Evolutionary conservation across 2,797 vertebrate species (phyloP).

Genomic region (Microctenopoma lineatum): DNA sequence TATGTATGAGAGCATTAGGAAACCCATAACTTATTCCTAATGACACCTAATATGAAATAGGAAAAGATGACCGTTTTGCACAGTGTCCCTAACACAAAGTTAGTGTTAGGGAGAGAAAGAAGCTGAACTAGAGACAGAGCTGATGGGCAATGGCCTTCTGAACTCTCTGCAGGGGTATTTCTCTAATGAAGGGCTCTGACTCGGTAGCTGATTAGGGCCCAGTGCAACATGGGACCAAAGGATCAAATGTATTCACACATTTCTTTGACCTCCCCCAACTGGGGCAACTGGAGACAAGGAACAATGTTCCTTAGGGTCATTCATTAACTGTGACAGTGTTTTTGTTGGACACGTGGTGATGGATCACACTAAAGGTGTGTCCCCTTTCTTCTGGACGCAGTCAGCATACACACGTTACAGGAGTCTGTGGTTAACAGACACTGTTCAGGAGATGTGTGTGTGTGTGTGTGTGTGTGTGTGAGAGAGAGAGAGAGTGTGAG

Average conservation of each 20-base stretch:
- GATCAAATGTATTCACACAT: constrained; percentile 74
- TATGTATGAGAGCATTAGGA: neutral
- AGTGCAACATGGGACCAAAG: constrained; percentile 54
- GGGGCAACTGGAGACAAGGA: constrained; percentile 25
- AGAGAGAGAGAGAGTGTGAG: constrained; percentile 57
- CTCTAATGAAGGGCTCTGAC: constrained; percentile 66
- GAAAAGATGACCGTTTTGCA: constrained; percentile 22
- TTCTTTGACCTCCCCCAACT: constrained; percentile 33
- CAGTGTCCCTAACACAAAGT: too few species aligned
- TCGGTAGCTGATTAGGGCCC: constrained; percentile 56
- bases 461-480: constrained; percentile 44
- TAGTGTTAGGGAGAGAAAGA: neutral
- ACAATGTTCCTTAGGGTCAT: constrained; percentile 30
- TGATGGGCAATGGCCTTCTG: constrained; percentile 50
- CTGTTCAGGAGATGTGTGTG: constrained; percentile 31
- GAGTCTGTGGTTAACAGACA: constrained; percentile 11
- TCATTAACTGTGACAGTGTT: constrained; percentile 65
- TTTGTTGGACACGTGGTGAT: constrained; percentile 51
- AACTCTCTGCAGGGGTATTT: constrained; percentile 55
- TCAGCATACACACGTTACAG: constrained; percentile 12
- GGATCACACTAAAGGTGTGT: constrained; percentile 33
- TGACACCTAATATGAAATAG: constrained; percentile 2
- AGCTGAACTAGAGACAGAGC: constrained; percentile 25
- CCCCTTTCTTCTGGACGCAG: constrained; percentile 12
- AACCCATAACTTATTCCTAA: neutral